Percentiles rank a stretch among this genome's conserved stretches.
Conservation (phyloP, 2,888 invertebrate genomes). For the Drosophila rellima region DNA sequence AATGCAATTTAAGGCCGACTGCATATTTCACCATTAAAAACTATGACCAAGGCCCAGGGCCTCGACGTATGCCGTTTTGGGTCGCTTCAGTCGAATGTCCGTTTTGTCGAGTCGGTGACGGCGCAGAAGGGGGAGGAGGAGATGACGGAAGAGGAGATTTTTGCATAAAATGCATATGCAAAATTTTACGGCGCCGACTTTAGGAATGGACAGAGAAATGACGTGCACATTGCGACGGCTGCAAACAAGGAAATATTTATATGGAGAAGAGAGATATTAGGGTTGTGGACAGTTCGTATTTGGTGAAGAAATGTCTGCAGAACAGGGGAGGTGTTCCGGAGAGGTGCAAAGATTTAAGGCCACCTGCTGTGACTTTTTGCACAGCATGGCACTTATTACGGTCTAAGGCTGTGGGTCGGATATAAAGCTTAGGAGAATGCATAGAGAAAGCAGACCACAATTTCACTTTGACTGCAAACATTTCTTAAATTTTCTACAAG, state of each 20-base stretch:
- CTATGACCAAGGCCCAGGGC: constrained; percentile 41
- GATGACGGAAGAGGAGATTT: constrained; percentile 18
- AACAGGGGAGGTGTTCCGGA: not conserved
- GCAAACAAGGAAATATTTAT: constrained; percentile 58
- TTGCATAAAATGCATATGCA: constrained; percentile 65
- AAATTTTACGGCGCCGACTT: constrained; percentile 38
- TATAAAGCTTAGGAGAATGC: not conserved
- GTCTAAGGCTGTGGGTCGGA: constrained; percentile 1
- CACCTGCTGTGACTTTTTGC: constrained; percentile 35
- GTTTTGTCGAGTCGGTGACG: constrained; percentile 1
- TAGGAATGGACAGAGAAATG: constrained; percentile 23
- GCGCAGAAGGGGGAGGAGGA: not conserved
- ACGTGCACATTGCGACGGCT: constrained; percentile 45
- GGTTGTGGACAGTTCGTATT: constrained; percentile 40
- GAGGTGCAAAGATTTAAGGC: constrained; percentile 44
- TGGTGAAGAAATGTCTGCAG: constrained; percentile 15
- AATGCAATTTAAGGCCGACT: constrained; percentile 64
- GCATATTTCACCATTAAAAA: constrained; percentile 62
- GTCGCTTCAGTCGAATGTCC: constrained; percentile 23
- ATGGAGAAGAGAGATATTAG: constrained; percentile 41
- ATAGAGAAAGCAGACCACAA: constrained; percentile 14
- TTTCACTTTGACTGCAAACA: constrained; percentile 41
- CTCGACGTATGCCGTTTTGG: constrained; percentile 17
- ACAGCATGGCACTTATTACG: constrained; percentile 33
- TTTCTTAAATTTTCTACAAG: constrained; percentile 42